A percentile compares a stretch with the other conserved stretches of the same genome.
Evolutionary conservation across 2,888 invertebrate genomes (phyloP).

Genomic region (Stenodema calcarata): DNA sequence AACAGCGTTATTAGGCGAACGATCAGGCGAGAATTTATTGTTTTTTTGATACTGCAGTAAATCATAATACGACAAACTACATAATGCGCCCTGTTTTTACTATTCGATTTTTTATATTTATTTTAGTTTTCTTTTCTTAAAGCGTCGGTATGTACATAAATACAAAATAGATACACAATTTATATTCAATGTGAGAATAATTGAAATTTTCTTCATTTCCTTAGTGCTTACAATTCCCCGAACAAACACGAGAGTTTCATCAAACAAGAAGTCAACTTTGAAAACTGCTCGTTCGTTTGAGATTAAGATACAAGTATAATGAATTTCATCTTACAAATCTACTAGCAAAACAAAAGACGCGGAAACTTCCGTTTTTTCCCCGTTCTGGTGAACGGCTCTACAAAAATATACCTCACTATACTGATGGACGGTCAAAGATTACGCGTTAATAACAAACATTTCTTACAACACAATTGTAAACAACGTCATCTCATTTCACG

Average conservation of each 20-base stretch:
- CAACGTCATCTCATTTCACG: neutral
- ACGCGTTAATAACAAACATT: neutral
- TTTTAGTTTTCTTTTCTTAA: too few species aligned
- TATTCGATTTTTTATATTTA: neutral
- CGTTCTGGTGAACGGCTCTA: conserved; percentile 6
- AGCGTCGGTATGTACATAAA: conserved; percentile 4
- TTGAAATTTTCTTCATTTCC: neutral
- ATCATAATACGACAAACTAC: neutral
- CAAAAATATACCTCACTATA: conserved; percentile 40
- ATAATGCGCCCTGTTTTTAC: neutral
- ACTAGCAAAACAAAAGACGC: neutral
- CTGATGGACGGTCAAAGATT: conserved; percentile 25
- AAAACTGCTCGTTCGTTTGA: neutral
- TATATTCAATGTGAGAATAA: neutral
- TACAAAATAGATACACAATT: conserved; percentile 8
- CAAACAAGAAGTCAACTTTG: neutral
- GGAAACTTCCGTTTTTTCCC: neutral
- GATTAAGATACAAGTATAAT: neutral
- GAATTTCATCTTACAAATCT: neutral
- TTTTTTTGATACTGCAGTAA: neutral
- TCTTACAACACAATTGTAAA: neutral
- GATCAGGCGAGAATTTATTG: neutral
- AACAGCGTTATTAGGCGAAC: neutral
- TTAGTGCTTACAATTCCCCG: neutral
- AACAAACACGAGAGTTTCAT: neutral